Evolutionary conservation across 2,113 vertebrate species (phyloP).

Genomic region (Labrus mixtus): DNA sequence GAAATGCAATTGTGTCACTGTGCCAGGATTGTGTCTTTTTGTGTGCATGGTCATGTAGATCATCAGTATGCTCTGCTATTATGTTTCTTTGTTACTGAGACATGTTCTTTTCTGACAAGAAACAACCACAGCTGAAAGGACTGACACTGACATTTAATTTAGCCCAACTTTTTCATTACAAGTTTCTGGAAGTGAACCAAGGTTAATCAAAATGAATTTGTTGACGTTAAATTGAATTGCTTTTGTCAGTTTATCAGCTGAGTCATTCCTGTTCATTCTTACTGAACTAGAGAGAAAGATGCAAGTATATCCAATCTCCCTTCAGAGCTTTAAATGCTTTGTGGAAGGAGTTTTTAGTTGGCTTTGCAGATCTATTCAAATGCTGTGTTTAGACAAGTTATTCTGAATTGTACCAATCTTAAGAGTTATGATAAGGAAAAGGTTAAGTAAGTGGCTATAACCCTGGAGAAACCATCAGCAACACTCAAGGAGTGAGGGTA

Average conservation of each 20-base stretch:
- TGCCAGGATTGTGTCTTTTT: background rate
- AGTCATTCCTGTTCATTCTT: background rate
- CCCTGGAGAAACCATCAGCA: constrained; percentile 62
- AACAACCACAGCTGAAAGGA: constrained; percentile 11
- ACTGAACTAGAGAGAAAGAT: background rate
- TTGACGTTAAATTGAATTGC: background rate
- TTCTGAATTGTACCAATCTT: constrained; percentile 23
- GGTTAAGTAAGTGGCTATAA: constrained; percentile 50
- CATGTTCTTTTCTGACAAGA: background rate
- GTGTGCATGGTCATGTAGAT: constrained; percentile 8
- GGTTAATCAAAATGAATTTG: constrained; percentile 6
- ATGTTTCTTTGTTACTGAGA: constrained; percentile 12
- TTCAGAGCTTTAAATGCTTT: background rate
- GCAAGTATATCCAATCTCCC: background rate
- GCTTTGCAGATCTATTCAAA: constrained; percentile 43
- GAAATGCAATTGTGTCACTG: constrained; percentile 19
- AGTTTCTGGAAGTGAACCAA: constrained; percentile 25
- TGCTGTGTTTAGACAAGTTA: constrained; percentile 42
- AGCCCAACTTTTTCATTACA: constrained; percentile 3
- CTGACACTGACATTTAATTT: constrained; percentile 14
- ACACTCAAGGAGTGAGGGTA: constrained; percentile 30
- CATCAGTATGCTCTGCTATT: constrained; percentile 7
- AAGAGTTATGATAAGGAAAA: constrained; percentile 56
- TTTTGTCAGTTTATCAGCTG: too few relatives aligned
- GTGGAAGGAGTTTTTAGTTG: background rate